Conservation (phyloP, 2,888 invertebrate species). For the Drosophila antonietae region DNA sequence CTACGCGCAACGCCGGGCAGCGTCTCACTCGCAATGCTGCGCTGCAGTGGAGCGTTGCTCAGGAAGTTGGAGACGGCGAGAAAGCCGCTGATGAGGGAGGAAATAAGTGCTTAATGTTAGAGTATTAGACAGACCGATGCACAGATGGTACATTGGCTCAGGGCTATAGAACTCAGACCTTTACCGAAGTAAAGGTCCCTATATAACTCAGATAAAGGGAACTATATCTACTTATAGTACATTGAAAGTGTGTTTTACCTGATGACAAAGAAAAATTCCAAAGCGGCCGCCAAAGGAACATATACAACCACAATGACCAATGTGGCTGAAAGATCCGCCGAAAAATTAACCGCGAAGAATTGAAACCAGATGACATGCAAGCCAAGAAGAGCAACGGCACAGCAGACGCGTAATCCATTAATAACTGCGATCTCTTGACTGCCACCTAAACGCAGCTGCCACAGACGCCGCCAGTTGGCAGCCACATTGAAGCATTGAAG, state of each 20-base stretch:
- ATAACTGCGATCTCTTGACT: conserved; percentile 48
- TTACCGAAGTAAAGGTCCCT: too few species aligned
- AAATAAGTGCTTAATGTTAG: neutral
- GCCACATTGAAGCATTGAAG: conserved; percentile 41
- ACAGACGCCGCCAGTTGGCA: conserved; percentile 44
- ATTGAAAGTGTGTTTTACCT: conserved; percentile 26
- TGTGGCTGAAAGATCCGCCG: conserved; percentile 4
- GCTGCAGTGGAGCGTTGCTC: conserved; percentile 35
- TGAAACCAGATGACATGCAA: conserved; percentile 45
- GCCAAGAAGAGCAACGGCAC: conserved; percentile 29
- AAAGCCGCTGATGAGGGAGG: conserved; percentile 40
- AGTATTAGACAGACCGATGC: too few species aligned
- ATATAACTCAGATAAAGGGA: neutral
- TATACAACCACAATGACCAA: neutral
- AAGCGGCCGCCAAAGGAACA: conserved; percentile 11
- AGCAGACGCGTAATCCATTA: conserved; percentile 51
- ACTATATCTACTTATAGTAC: too few species aligned
- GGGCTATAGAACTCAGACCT: too few species aligned
- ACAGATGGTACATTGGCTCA: too few species aligned
- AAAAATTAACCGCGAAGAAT: conserved; percentile 21
- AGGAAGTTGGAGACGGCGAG: conserved; percentile 54
- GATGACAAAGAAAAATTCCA: conserved; percentile 55
- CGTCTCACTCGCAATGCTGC: conserved; percentile 28
- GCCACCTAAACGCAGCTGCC: neutral
- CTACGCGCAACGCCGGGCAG: conserved; percentile 13